Percentiles rank a stretch among this genome's conserved stretches.
Conservation (phyloP, 2,797 vertebrate species). For the Sebastes steindachneri region DNA sequence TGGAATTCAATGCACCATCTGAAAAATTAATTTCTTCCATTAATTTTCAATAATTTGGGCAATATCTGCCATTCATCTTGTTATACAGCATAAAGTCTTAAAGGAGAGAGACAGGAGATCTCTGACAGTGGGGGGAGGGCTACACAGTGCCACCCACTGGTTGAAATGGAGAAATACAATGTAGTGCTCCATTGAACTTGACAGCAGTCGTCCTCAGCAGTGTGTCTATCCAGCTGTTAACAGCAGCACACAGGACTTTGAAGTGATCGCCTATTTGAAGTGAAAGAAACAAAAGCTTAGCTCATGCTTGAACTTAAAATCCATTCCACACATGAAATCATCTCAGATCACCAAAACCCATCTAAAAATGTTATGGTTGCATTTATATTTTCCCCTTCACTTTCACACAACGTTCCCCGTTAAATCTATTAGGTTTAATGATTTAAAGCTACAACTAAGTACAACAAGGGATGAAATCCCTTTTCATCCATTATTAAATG, state of each 20-base stretch:
- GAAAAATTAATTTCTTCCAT: background rate
- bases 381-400: background rate
- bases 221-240: constrained; percentile 66
- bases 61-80: background rate
- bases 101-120: background rate
- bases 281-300: constrained; percentile 52
- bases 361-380: background rate
- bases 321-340: constrained; percentile 20
- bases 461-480: background rate
- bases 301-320: constrained; percentile 50
- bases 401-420: too few species aligned
- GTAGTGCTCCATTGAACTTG: constrained; percentile 64
- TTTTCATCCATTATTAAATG: background rate
- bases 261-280: constrained; percentile 58
- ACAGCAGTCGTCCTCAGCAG: constrained; percentile 37
- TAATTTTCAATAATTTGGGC: background rate
- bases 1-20: background rate
- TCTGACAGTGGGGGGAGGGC: background rate
- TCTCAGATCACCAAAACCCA: background rate
- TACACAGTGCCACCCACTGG: constrained; percentile 65
- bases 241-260: constrained; percentile 57
- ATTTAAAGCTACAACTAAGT: background rate
- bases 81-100: background rate
- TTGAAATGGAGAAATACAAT: constrained; percentile 26
- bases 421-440: background rate